These are phyloP conservation scores for Iselma pallidipennis DNA, from an alignment of 2,888 invertebrate genomes.

Conservation along the genomic window DNA sequence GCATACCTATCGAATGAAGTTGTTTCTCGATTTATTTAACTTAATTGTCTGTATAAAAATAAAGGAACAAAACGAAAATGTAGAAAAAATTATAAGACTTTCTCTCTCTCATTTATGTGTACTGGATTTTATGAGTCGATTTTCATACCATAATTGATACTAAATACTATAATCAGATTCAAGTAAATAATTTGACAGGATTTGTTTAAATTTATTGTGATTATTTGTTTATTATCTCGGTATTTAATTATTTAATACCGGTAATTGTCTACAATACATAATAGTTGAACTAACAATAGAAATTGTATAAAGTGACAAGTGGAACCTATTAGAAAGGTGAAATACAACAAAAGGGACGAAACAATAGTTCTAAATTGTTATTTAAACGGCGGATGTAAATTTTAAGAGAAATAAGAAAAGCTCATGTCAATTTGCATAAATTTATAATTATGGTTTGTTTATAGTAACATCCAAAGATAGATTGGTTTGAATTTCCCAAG, in stretches of 20 bases:
- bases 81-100: too few species aligned
- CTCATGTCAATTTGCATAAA: constrained; percentile 33
- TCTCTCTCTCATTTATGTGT: too few species aligned
- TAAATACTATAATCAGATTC: too few species aligned
- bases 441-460: constrained; percentile 31
- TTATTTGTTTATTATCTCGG: too few species aligned
- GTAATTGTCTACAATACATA: background rate
- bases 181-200: too few species aligned
- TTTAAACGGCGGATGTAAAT: constrained; percentile 27
- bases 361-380: constrained; percentile 20
- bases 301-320: background rate
- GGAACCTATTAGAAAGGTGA: background rate
- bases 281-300: background rate
- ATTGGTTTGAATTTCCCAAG: constrained; percentile 25
- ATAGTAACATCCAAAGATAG: constrained; percentile 27
- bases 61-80: too few species aligned
- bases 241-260: background rate
- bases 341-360: constrained; percentile 9
- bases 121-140: too few species aligned
- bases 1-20: background rate
- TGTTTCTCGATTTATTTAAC: constrained; percentile 1
- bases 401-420: constrained; percentile 7
- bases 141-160: too few species aligned
- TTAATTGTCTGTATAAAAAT: constrained; percentile 1
- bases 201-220: too few species aligned